A percentile compares a stretch with the other conserved stretches of the same genome.
Conservation (phyloP, 1,140 invertebrate species). For the Calycopis cecrops region DNA sequence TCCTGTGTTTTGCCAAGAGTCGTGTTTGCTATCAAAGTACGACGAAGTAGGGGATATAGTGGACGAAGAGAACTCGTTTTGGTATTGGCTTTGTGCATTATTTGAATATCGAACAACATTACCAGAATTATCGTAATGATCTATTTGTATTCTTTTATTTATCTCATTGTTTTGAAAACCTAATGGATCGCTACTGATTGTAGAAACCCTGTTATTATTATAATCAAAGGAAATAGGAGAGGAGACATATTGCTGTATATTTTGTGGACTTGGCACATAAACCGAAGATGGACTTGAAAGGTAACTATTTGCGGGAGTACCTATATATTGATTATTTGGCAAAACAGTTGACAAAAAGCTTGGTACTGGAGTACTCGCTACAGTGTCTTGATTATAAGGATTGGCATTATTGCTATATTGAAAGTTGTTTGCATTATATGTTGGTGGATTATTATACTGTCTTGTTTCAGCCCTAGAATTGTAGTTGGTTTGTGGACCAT, state of each 20-base stretch:
- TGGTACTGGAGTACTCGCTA: constrained; percentile 53
- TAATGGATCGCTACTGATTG: constrained; percentile 34
- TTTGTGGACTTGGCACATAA: constrained; percentile 55
- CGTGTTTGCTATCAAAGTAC: constrained; percentile 41
- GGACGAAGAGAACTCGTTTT: constrained; percentile 45
- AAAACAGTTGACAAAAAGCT: constrained; percentile 52
- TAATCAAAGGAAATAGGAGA: constrained; percentile 55
- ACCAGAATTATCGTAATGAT: constrained; percentile 66
- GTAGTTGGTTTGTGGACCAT: constrained; percentile 46
- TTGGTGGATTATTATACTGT: constrained; percentile 32
- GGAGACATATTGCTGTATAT: constrained; percentile 59
- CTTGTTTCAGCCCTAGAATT: constrained; percentile 46
- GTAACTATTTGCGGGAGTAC: constrained; percentile 49
- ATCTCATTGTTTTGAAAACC: constrained; percentile 42
- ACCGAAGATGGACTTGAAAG: constrained; percentile 58
- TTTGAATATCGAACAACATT: constrained; percentile 55
- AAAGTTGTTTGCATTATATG: constrained; percentile 43
- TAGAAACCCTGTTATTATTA: constrained; percentile 42
- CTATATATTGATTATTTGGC: constrained; percentile 53
- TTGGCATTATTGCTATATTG: constrained; percentile 47
- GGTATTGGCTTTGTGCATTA: constrained; percentile 49
- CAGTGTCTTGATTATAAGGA: constrained; percentile 37
- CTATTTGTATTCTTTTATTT: constrained; percentile 59
- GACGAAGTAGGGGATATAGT: constrained; percentile 45
- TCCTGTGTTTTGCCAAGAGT: constrained; percentile 43